These are phyloP conservation scores for Cerastoderma edule DNA, from an alignment of 2,888 invertebrate species.

Conservation along the genomic window DNA sequence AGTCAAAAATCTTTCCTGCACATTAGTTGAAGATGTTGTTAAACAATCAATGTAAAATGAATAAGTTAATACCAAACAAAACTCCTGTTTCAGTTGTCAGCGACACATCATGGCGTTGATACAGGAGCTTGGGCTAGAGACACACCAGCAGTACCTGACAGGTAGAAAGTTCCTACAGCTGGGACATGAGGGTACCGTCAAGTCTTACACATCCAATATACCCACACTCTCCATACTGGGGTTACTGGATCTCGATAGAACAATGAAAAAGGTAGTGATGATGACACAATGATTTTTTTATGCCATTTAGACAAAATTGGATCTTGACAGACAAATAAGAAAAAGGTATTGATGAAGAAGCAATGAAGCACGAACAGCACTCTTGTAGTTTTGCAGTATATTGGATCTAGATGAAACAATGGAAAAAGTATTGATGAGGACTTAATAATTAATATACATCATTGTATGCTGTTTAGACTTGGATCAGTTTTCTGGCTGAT, in stretches of 20 bases:
- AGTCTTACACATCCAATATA: slow-evolving; percentile 77
- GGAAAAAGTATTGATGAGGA: slow-evolving; percentile 70
- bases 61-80: not conserved
- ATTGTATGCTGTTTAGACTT: too few relatives aligned
- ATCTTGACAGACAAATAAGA: not conserved
- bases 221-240: slow-evolving; percentile 76
- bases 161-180: slow-evolving; percentile 81
- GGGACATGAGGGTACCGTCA: slow-evolving; percentile 67
- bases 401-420: slow-evolving; percentile 79
- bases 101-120: slow-evolving; percentile 79
- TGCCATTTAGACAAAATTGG: not conserved
- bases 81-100: slow-evolving; percentile 72
- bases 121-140: slow-evolving; percentile 77
- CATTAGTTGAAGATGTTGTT: not conserved
- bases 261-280: slow-evolving; percentile 74
- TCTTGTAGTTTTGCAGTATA: too few relatives aligned
- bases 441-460: not conserved
- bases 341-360: too few relatives aligned
- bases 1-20: not conserved
- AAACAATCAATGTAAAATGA: not conserved
- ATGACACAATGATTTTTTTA: not conserved
- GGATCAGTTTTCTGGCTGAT: too few relatives aligned
- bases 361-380: too few relatives aligned
- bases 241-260: slow-evolving; percentile 78
- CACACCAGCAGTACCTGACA: slow-evolving; percentile 74